These are phyloP conservation scores for Tetramorium alpestre DNA, from an alignment of 1,140 invertebrate genomes.

Conservation along the genomic window DNA sequence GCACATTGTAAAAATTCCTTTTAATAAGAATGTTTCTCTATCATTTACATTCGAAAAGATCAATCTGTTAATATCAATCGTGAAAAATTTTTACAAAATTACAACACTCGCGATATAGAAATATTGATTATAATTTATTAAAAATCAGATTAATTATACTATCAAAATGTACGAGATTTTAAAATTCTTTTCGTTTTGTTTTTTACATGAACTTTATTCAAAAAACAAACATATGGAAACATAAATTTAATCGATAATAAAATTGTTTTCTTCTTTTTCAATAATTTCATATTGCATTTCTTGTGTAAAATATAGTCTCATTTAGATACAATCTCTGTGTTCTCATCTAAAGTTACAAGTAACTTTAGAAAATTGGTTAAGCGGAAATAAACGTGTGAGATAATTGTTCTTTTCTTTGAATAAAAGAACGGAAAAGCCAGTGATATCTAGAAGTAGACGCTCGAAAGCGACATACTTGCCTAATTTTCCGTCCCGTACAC, in stretches of 20 bases:
- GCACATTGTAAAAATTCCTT: not conserved
- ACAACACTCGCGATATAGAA: not conserved
- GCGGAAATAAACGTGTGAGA: not conserved
- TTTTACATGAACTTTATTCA: not conserved
- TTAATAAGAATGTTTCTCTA: not conserved
- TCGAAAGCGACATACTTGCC: conserved; percentile 81
- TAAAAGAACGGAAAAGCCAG: conserved; percentile 46
- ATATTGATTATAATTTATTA: not conserved
- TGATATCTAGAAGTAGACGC: conserved; percentile 62
- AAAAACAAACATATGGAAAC: not conserved
- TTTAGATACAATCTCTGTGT: not conserved
- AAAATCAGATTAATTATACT: not conserved
- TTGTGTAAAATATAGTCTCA: not conserved
- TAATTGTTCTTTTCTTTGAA: conserved; percentile 8
- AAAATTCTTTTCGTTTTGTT: not conserved
- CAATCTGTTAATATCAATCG: not conserved
- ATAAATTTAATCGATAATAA: not conserved
- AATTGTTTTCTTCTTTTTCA: conserved; percentile 9
- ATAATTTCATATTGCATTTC: not conserved
- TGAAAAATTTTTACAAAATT: conserved; percentile 1
- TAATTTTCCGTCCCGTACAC: conserved; percentile 72
- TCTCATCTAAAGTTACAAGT: not conserved
- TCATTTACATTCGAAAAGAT: not conserved
- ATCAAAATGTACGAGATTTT: not conserved
- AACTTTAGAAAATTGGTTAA: not conserved